Evolutionary conservation across 2,113 vertebrate species (phyloP).

Genomic region (Megalops atlanticus): DNA sequence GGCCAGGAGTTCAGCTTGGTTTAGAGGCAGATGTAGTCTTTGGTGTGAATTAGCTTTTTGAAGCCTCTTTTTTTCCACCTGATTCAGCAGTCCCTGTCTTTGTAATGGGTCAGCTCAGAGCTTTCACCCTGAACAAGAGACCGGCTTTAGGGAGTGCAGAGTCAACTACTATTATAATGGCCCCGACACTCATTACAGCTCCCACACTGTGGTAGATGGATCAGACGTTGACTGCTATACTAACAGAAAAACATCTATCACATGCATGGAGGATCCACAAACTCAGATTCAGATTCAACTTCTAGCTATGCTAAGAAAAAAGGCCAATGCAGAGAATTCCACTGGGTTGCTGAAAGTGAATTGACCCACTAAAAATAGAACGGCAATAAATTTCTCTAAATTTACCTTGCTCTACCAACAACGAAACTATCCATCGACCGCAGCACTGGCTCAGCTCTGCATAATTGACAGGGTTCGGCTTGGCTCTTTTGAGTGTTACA

Average conservation of each 20-base stretch:
- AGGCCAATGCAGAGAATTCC: neutral
- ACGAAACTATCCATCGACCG: neutral
- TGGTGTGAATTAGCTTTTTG: slow-evolving; percentile 52
- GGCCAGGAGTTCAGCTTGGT: slow-evolving; percentile 31
- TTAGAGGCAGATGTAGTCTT: slow-evolving; percentile 47
- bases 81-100: slow-evolving; percentile 71
- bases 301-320: too few relatives aligned
- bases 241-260: neutral
- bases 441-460: neutral
- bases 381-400: neutral
- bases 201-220: neutral
- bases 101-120: slow-evolving; percentile 41
- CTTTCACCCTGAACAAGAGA: slow-evolving; percentile 53
- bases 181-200: slow-evolving; percentile 40
- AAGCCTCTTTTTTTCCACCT: slow-evolving; percentile 59
- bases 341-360: neutral
- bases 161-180: slow-evolving; percentile 74
- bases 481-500: neutral
- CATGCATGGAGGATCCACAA: neutral
- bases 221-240: neutral
- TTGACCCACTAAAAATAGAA: neutral
- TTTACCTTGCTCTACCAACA: neutral
- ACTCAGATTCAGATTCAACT: neutral
- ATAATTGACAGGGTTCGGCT: neutral
- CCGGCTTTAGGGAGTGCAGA: slow-evolving; percentile 67